Base-by-base conservation (phyloP, 2,113 vertebrate species). In the Pavo muticus region DNA sequence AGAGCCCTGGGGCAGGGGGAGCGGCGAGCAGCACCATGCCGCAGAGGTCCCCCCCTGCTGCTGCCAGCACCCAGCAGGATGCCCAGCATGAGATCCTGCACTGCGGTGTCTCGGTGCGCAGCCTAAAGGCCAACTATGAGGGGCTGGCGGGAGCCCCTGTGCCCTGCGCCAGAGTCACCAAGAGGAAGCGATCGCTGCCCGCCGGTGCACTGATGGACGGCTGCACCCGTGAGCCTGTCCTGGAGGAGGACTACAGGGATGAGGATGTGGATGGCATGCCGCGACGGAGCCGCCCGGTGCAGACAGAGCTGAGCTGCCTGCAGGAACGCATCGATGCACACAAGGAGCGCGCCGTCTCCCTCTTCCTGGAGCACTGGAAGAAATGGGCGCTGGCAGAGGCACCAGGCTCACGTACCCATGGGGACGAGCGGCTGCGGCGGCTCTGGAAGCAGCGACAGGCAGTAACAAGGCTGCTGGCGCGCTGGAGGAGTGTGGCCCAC, bases 311-410 rank as follows among this genome's bases (percentile, higher is more conserved):
- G 3, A 98, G 98, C 37, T 97, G 98, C 12, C 98, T 98, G 7
- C 98, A 98, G 50, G 98, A 99, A 84, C 98, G 96, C 70, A 97
- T 98, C 4, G 98, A 99, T 96, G 98, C 98, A 93, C 98, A 98
- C 89, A 99, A 99, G 97, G 99, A 99, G 75, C 98, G 99, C 52
- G 98, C 99, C 14, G 98, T 99, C 52, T 98, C 98, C 95, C 97
- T 99, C 52, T 99, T 99, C 87, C 96, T 99, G 73, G 98, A 99
- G 91, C 99, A 99, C 95, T 99, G 99, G 99, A 98, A 98, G 88
- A 98, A 98, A 91, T 98, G 98, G 96, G 98, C 98, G 0, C 98
- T 98, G 81, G 94, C 97, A 1, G 98, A 98, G 23, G 57, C 9
- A 27, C 47, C 93, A 0, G 39, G 61, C 24, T 24, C 61, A 18